Percentiles rank a stretch among this genome's conserved stretches.
These are phyloP conservation scores for Holothuria glaberrima DNA, from an alignment of 35 echinoderm and acorn worm genomes.

Conservation along the genomic window DNA sequence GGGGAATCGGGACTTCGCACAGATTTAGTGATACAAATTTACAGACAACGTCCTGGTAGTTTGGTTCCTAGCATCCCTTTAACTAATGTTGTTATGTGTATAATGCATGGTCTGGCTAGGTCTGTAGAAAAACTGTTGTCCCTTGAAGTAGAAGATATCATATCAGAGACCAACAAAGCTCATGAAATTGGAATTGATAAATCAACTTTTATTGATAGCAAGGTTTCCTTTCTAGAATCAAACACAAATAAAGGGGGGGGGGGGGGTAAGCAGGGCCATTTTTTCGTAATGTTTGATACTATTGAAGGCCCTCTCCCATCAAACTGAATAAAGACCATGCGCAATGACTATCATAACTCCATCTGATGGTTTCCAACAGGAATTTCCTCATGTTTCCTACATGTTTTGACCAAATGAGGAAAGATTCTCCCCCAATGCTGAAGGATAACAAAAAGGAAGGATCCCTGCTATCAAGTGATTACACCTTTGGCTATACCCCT, in stretches of 20 bases:
- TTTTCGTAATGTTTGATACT: conserved; percentile 65
- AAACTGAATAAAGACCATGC: not conserved
- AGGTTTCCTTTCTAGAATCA: not conserved
- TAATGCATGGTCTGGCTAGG: conserved; percentile 24
- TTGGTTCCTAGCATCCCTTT: not conserved
- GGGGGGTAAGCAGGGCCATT: conserved; percentile 66
- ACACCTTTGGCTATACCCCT: not conserved
- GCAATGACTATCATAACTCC: not conserved
- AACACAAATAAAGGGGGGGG: conserved; percentile 70
- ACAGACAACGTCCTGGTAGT: too few relatives aligned
- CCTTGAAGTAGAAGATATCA: not conserved
- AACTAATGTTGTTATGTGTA: conserved; percentile 15
- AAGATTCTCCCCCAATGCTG: not conserved
- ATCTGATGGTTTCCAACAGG: not conserved
- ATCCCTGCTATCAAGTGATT: not conserved
- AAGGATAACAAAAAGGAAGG: not conserved
- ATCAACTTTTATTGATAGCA: conserved; percentile 8
- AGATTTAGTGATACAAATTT: too few relatives aligned
- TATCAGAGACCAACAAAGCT: conserved; percentile 30
- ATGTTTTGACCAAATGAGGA: not conserved
- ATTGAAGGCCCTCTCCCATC: not conserved
- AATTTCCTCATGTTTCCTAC: not conserved
- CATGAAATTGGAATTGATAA: conserved; percentile 16
- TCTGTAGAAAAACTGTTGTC: conserved; percentile 40
- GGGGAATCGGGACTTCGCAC: too few relatives aligned